phyloP scores from a whole-genome alignment of 2,888 invertebrate genomes.

The Melieria crassipennis region DNA sequence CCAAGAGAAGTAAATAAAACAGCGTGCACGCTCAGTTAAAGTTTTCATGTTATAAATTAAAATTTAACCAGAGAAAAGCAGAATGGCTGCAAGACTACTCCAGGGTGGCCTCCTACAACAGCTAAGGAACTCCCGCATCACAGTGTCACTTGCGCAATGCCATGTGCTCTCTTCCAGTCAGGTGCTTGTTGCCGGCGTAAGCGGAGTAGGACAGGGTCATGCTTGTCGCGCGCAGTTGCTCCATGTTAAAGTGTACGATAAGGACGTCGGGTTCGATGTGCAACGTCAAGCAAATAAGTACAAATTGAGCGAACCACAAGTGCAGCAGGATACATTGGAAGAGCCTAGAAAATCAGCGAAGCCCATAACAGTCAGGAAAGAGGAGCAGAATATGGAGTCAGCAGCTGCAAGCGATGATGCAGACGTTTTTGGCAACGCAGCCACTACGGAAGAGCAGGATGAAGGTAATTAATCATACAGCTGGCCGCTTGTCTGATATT shows the following conservation, averaged over 20 bases:
- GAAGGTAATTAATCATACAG: slow-evolving; percentile 37
- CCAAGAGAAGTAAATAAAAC: no score
- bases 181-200: no score
- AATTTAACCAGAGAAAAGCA: no score
- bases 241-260: slow-evolving; percentile 55
- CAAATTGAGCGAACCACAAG: background rate
- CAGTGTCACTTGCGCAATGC: background rate
- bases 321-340: background rate
- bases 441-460: slow-evolving; percentile 33
- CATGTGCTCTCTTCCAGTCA: background rate
- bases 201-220: no score
- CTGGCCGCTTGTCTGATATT: background rate
- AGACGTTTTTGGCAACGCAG: slow-evolving; percentile 54
- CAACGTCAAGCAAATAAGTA: slow-evolving; percentile 43
- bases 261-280: slow-evolving; percentile 50
- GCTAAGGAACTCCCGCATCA: background rate
- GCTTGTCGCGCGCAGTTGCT: slow-evolving; percentile 28
- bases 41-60: no score
- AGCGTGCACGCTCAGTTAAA: no score
- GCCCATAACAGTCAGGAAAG: background rate
- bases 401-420: slow-evolving; percentile 43
- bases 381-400: background rate
- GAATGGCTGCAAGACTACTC: slow-evolving; percentile 13
- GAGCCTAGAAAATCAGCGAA: background rate
- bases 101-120: background rate